phyloP scores from a whole-genome alignment of 2,113 vertebrate species.

The Zeus faber region DNA sequence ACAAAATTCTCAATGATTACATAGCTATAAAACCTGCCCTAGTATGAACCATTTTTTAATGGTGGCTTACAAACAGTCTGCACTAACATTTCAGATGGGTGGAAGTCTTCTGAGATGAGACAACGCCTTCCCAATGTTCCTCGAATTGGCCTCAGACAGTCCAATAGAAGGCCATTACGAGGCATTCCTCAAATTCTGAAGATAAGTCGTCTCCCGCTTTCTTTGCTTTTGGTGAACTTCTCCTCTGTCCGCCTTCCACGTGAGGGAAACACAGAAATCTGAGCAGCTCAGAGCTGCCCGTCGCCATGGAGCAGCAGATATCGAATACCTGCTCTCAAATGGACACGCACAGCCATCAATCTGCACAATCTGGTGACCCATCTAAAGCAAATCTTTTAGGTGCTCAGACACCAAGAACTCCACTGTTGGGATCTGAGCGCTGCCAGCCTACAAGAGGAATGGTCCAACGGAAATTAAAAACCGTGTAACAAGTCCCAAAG shows the following conservation, averaged over 20 bases:
- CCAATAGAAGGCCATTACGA: constrained; percentile 20
- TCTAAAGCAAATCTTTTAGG: constrained; percentile 14
- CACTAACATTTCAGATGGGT: too few relatives aligned
- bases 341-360: constrained; percentile 16
- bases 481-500: too few relatives aligned
- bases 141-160: constrained; percentile 26
- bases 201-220: constrained; percentile 24
- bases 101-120: too few relatives aligned
- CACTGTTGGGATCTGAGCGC: too few relatives aligned
- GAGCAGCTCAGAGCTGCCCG: constrained; percentile 10
- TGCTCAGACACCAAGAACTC: background rate
- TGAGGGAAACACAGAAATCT: constrained; percentile 28
- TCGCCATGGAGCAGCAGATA: constrained; percentile 23
- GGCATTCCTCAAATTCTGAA: constrained; percentile 41
- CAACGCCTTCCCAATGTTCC: constrained; percentile 11
- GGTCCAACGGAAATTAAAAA: constrained; percentile 6
- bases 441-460: too few relatives aligned
- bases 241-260: background rate
- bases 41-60: too few relatives aligned
- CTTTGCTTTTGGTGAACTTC: constrained; percentile 11
- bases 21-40: too few relatives aligned
- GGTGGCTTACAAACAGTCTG: too few relatives aligned
- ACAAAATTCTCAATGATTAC: too few relatives aligned
- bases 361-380: constrained; percentile 23
- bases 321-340: constrained; percentile 7